These are phyloP conservation scores for Lerema accius DNA, from an alignment of 1,140 invertebrate genomes.

Conservation along the genomic window DNA sequence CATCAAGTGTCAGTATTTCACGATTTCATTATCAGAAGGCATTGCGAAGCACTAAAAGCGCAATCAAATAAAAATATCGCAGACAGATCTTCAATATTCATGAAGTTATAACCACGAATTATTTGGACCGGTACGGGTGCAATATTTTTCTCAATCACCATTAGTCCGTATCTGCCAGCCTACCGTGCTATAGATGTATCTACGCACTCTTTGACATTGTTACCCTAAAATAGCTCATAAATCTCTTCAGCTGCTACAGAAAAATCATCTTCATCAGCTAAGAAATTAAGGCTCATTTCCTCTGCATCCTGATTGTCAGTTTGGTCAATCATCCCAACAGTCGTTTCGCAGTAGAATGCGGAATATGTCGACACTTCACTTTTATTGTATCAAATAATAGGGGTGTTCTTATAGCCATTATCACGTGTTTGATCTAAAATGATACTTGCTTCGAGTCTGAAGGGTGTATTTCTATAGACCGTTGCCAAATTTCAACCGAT, in stretches of 20 bases:
- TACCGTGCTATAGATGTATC: slow-evolving; percentile 71
- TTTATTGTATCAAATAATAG: slow-evolving; percentile 83
- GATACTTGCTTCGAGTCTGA: slow-evolving; percentile 69
- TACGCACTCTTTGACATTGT: slow-evolving; percentile 44
- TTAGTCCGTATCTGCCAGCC: slow-evolving; percentile 77
- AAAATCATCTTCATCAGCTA: slow-evolving; percentile 39
- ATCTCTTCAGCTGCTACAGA: slow-evolving; percentile 27
- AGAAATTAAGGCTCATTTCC: slow-evolving; percentile 40
- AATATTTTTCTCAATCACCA: slow-evolving; percentile 82
- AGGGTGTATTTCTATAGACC: slow-evolving; percentile 59
- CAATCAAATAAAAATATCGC: slow-evolving; percentile 74
- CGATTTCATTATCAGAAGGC: slow-evolving; percentile 56
- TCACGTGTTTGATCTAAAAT: slow-evolving; percentile 82
- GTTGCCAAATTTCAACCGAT: slow-evolving; percentile 51
- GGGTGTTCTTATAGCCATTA: slow-evolving; percentile 80
- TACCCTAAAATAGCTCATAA: slow-evolving; percentile 64
- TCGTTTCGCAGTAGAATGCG: slow-evolving; percentile 74
- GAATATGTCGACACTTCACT: slow-evolving; percentile 81
- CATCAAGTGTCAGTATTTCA: slow-evolving; percentile 41
- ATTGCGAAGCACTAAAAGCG: slow-evolving; percentile 54
- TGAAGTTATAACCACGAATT: slow-evolving; percentile 78
- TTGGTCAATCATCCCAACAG: slow-evolving; percentile 57
- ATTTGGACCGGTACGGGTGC: slow-evolving; percentile 59
- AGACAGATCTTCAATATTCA: slow-evolving; percentile 80
- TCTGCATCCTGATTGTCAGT: slow-evolving; percentile 36